These are phyloP conservation scores for Medauroidea extradentata DNA, from an alignment of 1,140 invertebrate genomes.

Conservation along the genomic window DNA sequence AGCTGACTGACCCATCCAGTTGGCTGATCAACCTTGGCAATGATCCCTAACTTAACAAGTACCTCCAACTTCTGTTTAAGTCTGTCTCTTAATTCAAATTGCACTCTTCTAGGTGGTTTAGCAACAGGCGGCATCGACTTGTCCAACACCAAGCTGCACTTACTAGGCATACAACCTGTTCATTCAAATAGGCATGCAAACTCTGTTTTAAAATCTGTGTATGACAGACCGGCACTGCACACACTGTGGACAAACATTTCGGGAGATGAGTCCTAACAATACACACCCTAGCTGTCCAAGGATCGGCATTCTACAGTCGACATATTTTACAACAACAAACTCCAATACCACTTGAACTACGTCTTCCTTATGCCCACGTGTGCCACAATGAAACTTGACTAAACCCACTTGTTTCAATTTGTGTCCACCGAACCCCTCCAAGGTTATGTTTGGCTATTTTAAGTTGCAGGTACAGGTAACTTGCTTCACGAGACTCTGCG, in stretches of 20 bases:
- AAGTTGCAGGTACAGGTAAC: neutral
- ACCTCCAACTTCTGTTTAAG: slow-evolving; percentile 25
- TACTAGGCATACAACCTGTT: slow-evolving; percentile 16
- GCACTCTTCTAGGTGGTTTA: slow-evolving; percentile 20
- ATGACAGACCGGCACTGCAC: neutral
- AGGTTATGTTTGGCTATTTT: neutral
- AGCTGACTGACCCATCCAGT: slow-evolving; percentile 38
- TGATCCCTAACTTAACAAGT: slow-evolving; percentile 17
- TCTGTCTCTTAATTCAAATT: slow-evolving; percentile 18
- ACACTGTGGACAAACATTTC: neutral
- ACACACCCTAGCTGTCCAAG: neutral
- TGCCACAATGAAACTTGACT: neutral
- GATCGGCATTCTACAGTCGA: neutral
- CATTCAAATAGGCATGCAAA: slow-evolving; percentile 19
- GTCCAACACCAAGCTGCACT: slow-evolving; percentile 16
- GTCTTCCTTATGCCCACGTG: neutral
- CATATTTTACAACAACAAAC: neutral
- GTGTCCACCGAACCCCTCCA: neutral
- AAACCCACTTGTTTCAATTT: neutral
- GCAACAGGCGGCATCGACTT: slow-evolving; percentile 18
- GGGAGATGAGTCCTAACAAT: neutral
- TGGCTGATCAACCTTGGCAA: slow-evolving; percentile 16
- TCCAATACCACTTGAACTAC: neutral
- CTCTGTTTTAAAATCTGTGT: slow-evolving; percentile 1
- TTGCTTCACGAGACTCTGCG: neutral